phyloP scores from a whole-genome alignment of 1,140 invertebrate species.

The Oreohelix idahoensis region DNA sequence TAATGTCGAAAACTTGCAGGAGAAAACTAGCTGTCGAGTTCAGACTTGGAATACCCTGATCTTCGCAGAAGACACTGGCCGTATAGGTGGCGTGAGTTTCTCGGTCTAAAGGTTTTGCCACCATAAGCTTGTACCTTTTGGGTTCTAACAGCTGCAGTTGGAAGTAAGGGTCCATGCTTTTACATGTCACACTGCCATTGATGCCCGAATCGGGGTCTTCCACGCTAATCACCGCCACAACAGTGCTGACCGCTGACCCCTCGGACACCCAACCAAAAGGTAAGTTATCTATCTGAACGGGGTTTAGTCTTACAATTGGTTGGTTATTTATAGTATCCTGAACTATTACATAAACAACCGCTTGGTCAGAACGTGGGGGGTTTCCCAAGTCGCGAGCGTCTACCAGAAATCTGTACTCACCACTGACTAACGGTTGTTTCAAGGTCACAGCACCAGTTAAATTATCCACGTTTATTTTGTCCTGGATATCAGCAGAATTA shows the following conservation, averaged over 20 bases:
- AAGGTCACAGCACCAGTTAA: conserved; percentile 33
- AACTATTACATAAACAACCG: conserved; percentile 79
- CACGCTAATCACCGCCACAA: conserved; percentile 59
- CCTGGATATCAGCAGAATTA: not conserved
- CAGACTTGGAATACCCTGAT: conserved; percentile 55
- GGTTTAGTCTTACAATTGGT: conserved; percentile 83
- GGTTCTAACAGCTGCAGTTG: conserved; percentile 53
- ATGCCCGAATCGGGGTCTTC: conserved; percentile 58
- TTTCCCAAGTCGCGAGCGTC: conserved; percentile 72
- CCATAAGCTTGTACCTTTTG: conserved; percentile 57
- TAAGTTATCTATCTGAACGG: conserved; percentile 57
- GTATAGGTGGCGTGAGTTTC: conserved; percentile 51
- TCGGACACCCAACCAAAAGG: conserved; percentile 51
- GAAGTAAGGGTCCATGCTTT: conserved; percentile 52
- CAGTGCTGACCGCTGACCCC: conserved; percentile 71
- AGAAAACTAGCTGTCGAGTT: conserved; percentile 49
- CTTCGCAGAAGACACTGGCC: conserved; percentile 54
- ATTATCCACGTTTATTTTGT: conserved; percentile 30
- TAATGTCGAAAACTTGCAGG: conserved; percentile 58
- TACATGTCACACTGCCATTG: conserved; percentile 61
- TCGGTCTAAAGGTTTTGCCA: conserved; percentile 49
- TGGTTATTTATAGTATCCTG: conserved; percentile 93
- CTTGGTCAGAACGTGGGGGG: conserved; percentile 74
- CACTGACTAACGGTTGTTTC: conserved; percentile 28
- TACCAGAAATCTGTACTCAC: conserved; percentile 73